These are phyloP conservation scores for Chaunax sp. DNA, from an alignment of 2,797 vertebrate genomes.

Conservation along the genomic window DNA sequence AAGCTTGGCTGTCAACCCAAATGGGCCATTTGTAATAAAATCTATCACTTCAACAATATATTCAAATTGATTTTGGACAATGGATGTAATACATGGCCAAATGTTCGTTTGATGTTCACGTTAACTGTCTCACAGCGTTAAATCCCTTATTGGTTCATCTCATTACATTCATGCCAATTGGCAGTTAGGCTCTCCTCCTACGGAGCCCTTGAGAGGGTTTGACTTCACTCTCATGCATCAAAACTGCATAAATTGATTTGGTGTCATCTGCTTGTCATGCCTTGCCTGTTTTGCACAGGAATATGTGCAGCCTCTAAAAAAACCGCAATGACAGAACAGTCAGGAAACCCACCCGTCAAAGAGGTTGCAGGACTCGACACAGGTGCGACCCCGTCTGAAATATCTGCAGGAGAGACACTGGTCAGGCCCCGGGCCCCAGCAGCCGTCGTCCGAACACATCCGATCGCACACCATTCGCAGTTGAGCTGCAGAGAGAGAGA, in stretches of 20 bases:
- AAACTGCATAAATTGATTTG: slow-evolving; percentile 62
- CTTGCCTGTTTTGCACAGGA: slow-evolving; percentile 20
- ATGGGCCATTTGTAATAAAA: slow-evolving; percentile 52
- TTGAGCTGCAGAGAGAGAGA: slow-evolving; percentile 80
- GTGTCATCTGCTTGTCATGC: slow-evolving; percentile 47
- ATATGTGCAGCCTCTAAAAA: slow-evolving; percentile 25
- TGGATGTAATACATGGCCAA: slow-evolving; percentile 33
- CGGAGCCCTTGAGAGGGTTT: slow-evolving; percentile 52
- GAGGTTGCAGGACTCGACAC: slow-evolving; percentile 92
- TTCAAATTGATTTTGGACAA: slow-evolving; percentile 53
- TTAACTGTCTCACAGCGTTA: slow-evolving; percentile 30
- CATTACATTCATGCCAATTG: slow-evolving; percentile 64
- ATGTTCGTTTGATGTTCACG: slow-evolving; percentile 43
- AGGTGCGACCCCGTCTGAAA: slow-evolving; percentile 90
- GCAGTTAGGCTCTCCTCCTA: slow-evolving; percentile 64
- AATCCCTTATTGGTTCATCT: slow-evolving; percentile 64
- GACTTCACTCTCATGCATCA: slow-evolving; percentile 61
- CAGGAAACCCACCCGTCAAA: slow-evolving; percentile 94
- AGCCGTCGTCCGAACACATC: slow-evolving; percentile 92
- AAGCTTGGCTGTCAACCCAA: slow-evolving; percentile 27
- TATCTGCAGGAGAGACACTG: slow-evolving; percentile 94
- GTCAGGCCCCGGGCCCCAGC: slow-evolving; percentile 94
- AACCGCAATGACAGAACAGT: too few relatives aligned
- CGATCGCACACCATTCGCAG: slow-evolving; percentile 92
- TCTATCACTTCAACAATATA: slow-evolving; percentile 37